Base-by-base conservation (phyloP, 2,797 vertebrate genomes). In the Eupleurogrammus muticus region DNA sequence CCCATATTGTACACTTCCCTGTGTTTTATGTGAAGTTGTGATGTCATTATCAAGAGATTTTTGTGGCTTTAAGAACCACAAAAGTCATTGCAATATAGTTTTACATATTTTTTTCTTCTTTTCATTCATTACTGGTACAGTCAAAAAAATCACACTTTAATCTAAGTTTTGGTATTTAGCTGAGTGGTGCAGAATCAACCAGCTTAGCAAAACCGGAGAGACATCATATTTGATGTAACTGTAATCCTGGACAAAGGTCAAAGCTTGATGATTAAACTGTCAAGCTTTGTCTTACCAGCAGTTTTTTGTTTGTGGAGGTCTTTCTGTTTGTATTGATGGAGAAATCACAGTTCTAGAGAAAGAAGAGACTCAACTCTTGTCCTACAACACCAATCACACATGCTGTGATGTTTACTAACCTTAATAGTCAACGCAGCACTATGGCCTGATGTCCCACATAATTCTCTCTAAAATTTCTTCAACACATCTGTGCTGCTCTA, bases 381-480 rank as follows among this genome's bases (percentile, higher is more conserved):
- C 73, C 64, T 19, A 44, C 36, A 75, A 46, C 68, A 4, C 23
- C 48, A 70, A 44, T 70, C 68, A 40, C 70, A 47, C 54, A 62
- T 2, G 28, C 54, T 21, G 21, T n/a, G 5, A 23, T 44, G 53
- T 83, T 82, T 70, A 75, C 51, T 79, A 71, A 79, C 66, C 79
- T 77, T 83, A 48, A 84, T 64, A 50, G 69, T 70, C 42, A 19
- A 40, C 20, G 10, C 10, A 5, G 66, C 38, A 1, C 64, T 40
- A 60, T 56, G 20, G 34, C 76, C 58, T 14, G 50, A 70, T 82
- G 85, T 79, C 79, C 86, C 75, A 85, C 81, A 90, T 85, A 82
- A 71, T 52, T 35, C 62, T 3, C 1, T 66, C 50, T 3, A 64
- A 73, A 86, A 75, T 16, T 2, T 82, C 66, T 10, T 48, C 10